phyloP scores from a whole-genome alignment of 2,888 invertebrate species.

The Dolichomitus sp. region DNA sequence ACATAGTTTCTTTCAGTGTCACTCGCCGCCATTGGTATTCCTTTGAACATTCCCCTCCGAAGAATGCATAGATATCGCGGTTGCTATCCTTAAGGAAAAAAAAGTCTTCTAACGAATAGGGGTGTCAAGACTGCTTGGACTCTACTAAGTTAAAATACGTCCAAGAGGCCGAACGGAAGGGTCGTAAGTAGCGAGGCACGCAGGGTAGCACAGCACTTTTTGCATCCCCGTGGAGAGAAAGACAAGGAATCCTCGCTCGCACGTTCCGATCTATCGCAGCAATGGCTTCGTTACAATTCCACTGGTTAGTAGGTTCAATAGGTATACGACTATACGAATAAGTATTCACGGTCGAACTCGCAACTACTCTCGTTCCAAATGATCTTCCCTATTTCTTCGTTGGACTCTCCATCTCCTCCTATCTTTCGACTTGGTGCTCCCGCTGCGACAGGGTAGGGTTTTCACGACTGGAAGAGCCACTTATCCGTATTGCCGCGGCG shows the following conservation, averaged over 20 bases:
- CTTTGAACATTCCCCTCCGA: conserved; percentile 27
- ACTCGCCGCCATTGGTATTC: conserved; percentile 25
- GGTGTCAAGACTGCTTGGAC: conserved; percentile 57
- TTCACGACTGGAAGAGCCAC: conserved; percentile 67
- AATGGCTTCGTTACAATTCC: conserved; percentile 63
- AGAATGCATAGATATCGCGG: conserved; percentile 54
- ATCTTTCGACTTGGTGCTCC: conserved; percentile 57
- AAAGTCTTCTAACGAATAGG: conserved; percentile 60
- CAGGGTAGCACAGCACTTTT: conserved; percentile 47
- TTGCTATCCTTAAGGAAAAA: conserved; percentile 52
- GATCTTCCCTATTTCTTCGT: conserved; percentile 57
- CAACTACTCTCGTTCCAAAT: conserved; percentile 40
- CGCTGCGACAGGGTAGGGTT: conserved; percentile 56
- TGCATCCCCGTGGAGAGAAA: conserved; percentile 33
- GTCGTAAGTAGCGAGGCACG: conserved; percentile 62
- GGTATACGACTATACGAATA: conserved; percentile 44
- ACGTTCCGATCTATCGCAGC: conserved; percentile 61
- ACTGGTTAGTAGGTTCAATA: conserved; percentile 56
- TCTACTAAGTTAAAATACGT: conserved; percentile 54
- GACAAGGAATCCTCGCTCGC: conserved; percentile 12
- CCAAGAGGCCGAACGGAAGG: conserved; percentile 50
- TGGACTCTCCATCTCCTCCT: conserved; percentile 60
- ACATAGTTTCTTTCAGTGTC: conserved; percentile 20
- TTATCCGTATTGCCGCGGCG: conserved; percentile 62
- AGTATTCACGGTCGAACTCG: conserved; percentile 48